These are phyloP conservation scores for Cherax destructor DNA, from an alignment of 1,140 invertebrate genomes.

Conservation along the genomic window DNA sequence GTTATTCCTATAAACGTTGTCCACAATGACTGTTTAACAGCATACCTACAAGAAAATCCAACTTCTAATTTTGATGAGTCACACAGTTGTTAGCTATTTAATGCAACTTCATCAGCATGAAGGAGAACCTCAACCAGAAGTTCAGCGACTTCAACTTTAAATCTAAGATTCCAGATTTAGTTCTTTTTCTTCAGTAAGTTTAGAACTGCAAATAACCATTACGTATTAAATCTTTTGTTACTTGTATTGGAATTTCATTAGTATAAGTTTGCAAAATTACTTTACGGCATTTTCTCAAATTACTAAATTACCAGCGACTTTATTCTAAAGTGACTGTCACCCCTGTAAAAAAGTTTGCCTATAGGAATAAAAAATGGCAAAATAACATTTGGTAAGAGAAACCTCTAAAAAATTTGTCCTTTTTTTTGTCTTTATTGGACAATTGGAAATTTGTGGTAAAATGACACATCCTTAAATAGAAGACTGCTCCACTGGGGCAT, in stretches of 20 bases:
- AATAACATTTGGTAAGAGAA: conserved; percentile 38
- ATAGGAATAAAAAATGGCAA: neutral
- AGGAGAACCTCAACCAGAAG: too few species aligned
- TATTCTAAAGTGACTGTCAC: neutral
- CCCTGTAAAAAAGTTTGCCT: neutral
- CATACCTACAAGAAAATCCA: too few species aligned
- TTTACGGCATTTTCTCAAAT: neutral
- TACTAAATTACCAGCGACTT: neutral
- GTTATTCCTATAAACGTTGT: too few species aligned
- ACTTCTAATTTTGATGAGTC: too few species aligned
- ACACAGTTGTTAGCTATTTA: too few species aligned
- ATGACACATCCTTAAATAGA: conserved; percentile 38
- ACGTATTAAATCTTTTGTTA: neutral
- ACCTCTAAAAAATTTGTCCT: conserved; percentile 23
- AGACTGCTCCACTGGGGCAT: neutral
- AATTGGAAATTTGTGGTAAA: conserved; percentile 53
- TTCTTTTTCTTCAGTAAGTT: too few species aligned
- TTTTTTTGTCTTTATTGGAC: conserved; percentile 61
- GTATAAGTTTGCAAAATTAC: neutral
- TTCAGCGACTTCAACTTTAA: too few species aligned
- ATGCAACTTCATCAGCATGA: too few species aligned
- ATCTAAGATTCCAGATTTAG: too few species aligned
- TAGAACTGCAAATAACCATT: too few species aligned
- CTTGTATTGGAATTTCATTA: neutral
- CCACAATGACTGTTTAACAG: too few species aligned